Evolutionary conservation across 2,888 invertebrate species (phyloP), one percentile per base, ranked within the genome.

Genomic region (Oscheius myriophilus): DNA sequence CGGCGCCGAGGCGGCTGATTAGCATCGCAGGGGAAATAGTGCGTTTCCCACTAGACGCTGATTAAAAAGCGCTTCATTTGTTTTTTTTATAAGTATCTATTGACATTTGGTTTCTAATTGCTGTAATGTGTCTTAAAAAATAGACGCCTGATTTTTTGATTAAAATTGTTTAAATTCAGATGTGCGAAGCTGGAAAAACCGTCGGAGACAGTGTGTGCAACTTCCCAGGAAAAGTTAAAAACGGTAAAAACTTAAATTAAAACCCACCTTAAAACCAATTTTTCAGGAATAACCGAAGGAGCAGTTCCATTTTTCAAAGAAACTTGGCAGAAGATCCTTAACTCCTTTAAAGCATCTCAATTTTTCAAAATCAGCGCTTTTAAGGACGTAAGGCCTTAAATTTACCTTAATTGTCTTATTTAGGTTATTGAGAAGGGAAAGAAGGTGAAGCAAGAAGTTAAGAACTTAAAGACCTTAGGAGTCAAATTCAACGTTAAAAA

Each of bases 181-280:
- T 69, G 16, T 69, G 69, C 26, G 59, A 69, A 14, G 51, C 58
- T 39, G 58, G 62, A 7, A 64, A 69, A 25, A 54, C 42, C 11
- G 64, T 53, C 0, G 55, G 23, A 14, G 52, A 54, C 11, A 52
- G 42, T 41, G 54, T 59, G 12, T 71, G 59, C 41, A 42, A 45
- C n/a, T 67, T 65, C 59, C 72, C 73, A 64, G 58, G 12, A 57
- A 68, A 41, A 54, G 70, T 53, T 54, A 71, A 72, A 62, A 67
- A 43, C 62, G 76, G 57, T 33, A 9, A 33, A 33, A 33, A 33
- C 9, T 9, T 33, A 33, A 33, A 33, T 33, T 33, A 33, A 3
- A 33, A 9, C 9, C 3, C 33, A 6, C 33, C 14, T 53, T 26
- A 55, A 25, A n/a, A n/a, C n/a, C n/a, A n/a, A n/a, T n/a, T n/a